These are phyloP conservation scores for Eumeta japonica DNA, from an alignment of 1,140 invertebrate species.

Conservation along the genomic window DNA sequence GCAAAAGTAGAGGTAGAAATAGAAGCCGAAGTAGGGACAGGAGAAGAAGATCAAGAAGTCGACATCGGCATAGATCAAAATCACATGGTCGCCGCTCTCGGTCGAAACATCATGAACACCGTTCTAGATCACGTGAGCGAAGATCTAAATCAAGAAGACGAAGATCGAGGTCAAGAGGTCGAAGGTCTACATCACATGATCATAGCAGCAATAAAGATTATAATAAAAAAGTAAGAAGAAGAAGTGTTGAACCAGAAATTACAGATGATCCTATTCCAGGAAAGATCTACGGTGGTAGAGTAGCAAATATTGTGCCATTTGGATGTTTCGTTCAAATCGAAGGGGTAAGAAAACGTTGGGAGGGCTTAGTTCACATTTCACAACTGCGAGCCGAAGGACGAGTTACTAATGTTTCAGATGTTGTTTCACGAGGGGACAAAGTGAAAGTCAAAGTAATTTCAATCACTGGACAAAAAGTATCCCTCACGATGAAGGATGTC, in stretches of 20 bases:
- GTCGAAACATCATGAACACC: slow-evolving; percentile 1
- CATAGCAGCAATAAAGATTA: slow-evolving; percentile 27
- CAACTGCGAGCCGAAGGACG: slow-evolving; percentile 89
- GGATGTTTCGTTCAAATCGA: slow-evolving; percentile 97
- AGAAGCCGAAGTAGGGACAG: slow-evolving; percentile 26
- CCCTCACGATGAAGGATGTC: slow-evolving; percentile 98
- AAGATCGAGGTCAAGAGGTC: slow-evolving; percentile 28
- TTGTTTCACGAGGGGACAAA: slow-evolving; percentile 86
- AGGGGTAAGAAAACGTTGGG: slow-evolving; percentile 82
- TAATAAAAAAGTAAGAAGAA: slow-evolving; percentile 40
- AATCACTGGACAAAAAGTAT: slow-evolving; percentile 90
- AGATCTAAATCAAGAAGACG: slow-evolving; percentile 34
- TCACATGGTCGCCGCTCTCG: slow-evolving; percentile 17
- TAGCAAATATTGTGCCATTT: slow-evolving; percentile 94
- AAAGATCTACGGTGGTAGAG: slow-evolving; percentile 90
- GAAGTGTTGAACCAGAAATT: slow-evolving; percentile 56
- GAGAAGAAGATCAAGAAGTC: slow-evolving; percentile 23
- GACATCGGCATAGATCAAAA: slow-evolving; percentile 28
- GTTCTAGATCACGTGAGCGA: slow-evolving; percentile 16
- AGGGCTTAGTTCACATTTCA: slow-evolving; percentile 97
- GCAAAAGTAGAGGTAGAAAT: slow-evolving; percentile 31
- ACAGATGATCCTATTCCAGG: slow-evolving; percentile 66
- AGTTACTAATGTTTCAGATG: slow-evolving; percentile 92
- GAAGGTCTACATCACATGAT: slow-evolving; percentile 24
- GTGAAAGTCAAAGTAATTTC: slow-evolving; percentile 93